A percentile compares a stretch with the other conserved stretches of the same genome.
These are phyloP conservation scores for Rhombomys opimus DNA, from an alignment of 2,113 vertebrate species.

Conservation along the genomic window DNA sequence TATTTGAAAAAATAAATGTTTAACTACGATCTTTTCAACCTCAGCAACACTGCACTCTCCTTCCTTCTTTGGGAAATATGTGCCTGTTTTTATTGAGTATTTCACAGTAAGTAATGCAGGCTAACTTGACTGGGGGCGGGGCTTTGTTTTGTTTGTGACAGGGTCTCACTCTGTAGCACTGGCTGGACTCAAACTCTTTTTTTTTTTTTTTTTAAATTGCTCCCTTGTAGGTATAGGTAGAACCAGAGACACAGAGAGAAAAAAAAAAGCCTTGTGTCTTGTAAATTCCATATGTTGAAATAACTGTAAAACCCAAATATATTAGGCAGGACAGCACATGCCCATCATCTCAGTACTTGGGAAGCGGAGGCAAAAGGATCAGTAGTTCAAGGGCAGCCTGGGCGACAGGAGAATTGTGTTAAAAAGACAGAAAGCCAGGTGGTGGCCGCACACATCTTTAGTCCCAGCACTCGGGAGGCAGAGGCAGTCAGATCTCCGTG, in stretches of 20 bases:
- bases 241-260: neutral
- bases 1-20: neutral
- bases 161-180: neutral
- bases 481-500: neutral
- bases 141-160: neutral
- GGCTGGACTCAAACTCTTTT: neutral
- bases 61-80: neutral
- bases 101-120: neutral
- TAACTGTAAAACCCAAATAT: neutral
- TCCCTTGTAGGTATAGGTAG: neutral
- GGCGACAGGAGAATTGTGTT: neutral
- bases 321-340: neutral
- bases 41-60: neutral
- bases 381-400: no score
- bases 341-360: neutral
- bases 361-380: no score
- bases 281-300: neutral
- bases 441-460: neutral
- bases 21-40: neutral
- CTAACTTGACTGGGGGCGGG: neutral
- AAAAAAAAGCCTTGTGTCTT: no score
- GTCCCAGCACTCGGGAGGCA: neutral
- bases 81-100: neutral
- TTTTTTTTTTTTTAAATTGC: neutral
- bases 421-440: neutral